Evolutionary conservation across 64 coral and sea anemone species (phyloP), one percentile per base, ranked within the genome.

Genomic region (Hydrozoanthus tunicans): DNA sequence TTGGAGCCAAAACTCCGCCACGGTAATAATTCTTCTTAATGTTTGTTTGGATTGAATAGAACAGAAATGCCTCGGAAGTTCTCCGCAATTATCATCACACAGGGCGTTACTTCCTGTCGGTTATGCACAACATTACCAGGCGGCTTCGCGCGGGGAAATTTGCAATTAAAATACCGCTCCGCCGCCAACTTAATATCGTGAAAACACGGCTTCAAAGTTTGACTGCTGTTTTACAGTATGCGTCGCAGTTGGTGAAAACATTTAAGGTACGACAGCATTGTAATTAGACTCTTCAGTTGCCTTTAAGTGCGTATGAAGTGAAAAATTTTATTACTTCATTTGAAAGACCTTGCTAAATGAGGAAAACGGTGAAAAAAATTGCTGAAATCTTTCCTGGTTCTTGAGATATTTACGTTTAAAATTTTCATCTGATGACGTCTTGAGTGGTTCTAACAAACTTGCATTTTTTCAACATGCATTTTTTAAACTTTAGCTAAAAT

Each of bases 211-310:
- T 65, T 1, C 81, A 23, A 8, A 83, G 81, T 83, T 67, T 83
- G 81, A 68, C 62, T 54, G 81, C 81, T 24, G 17, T 83, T 51
- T 17, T 83, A 20, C 62, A 55, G 23, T 83, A 83, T 23, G 51
- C 81, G 8, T 43, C 62, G 4, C 61, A 66, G n/a, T 14, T 83
- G 81, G 14, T 83, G 43, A 83, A 83, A 83, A 3, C 81, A 55
- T 51, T 83, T 3, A 53, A 8, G 0, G 81, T 83, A 83, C 53
- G 81, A 43, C 32, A 66, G 14, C 9, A 14, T 66, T 11, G 64
- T 11, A 5, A 66, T 17, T 66, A 5, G 17, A 66, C 5, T 66
- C 17, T 66, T 66, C 12, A 66, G 12, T 66, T 66, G 9, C 12
- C 3, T 11, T 66, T 0, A 15, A 15, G 17, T 17, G 12, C 3